phyloP scores from a whole-genome alignment of 2,113 vertebrate species.

The Stegastes partitus region DNA sequence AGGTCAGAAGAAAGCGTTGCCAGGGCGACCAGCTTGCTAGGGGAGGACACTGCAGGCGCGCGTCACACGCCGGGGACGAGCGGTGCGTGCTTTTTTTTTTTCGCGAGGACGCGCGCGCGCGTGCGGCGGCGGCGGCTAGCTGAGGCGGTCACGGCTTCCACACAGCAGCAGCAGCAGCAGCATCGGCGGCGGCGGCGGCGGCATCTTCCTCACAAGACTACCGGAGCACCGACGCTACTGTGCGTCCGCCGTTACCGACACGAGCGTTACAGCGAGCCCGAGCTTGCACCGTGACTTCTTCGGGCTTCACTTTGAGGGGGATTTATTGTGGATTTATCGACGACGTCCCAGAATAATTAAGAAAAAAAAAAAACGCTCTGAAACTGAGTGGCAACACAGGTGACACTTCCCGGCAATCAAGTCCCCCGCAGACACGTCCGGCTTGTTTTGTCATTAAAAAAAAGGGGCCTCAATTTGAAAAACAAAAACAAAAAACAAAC shows the following conservation, averaged over 20 bases:
- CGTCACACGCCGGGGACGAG: slow-evolving; percentile 59
- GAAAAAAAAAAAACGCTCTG: background rate
- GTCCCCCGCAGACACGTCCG: slow-evolving; percentile 43
- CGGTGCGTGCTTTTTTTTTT: slow-evolving; percentile 20
- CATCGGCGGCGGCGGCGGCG: slow-evolving; percentile 31
- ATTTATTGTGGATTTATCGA: slow-evolving; percentile 60
- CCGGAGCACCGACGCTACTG: slow-evolving; percentile 34
- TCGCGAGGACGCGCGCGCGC: slow-evolving; percentile 35
- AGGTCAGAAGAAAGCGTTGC: slow-evolving; percentile 82
- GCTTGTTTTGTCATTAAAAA: slow-evolving; percentile 17
- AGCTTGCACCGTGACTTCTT: background rate
- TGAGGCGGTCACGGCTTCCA: slow-evolving; percentile 52
- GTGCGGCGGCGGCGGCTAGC: slow-evolving; percentile 39
- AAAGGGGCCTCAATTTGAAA: slow-evolving; percentile 25
- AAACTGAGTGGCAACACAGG: slow-evolving; percentile 51
- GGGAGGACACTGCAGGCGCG: slow-evolving; percentile 76
- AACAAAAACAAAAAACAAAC: background rate
- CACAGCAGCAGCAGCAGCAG: slow-evolving; percentile 38
- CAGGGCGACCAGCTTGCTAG: slow-evolving; percentile 77
- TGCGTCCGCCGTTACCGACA: slow-evolving; percentile 17
- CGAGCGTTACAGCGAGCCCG: background rate
- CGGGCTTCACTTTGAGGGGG: slow-evolving; percentile 22
- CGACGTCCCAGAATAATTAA: slow-evolving; percentile 13
- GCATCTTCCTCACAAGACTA: slow-evolving; percentile 36
- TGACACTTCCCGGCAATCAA: slow-evolving; percentile 52